Evolutionary conservation across 2,113 vertebrate species (phyloP).

Genomic region (Prietella phreatophila): DNA sequence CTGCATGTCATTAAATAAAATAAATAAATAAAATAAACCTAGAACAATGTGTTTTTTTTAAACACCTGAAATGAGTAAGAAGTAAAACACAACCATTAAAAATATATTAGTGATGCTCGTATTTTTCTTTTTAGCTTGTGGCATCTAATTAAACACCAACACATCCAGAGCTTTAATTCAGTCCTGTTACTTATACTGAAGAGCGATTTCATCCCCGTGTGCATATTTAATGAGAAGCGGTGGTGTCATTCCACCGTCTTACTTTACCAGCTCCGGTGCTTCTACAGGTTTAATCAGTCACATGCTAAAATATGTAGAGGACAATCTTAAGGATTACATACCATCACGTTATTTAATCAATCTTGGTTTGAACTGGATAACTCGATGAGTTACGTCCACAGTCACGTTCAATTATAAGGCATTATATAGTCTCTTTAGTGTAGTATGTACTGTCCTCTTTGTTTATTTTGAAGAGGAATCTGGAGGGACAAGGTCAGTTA

Average conservation of each 20-base stretch:
- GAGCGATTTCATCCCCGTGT: conserved; percentile 45
- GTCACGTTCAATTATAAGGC: too few species aligned
- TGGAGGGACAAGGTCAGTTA: background rate
- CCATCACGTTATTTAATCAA: background rate
- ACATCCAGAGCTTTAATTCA: conserved; percentile 35
- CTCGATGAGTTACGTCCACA: background rate
- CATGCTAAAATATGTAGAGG: background rate
- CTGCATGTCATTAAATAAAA: too few species aligned
- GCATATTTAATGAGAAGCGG: conserved; percentile 57
- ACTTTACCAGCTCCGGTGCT: conserved; percentile 35
- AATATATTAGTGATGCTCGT: background rate
- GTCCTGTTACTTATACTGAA: conserved; percentile 46
- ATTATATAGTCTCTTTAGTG: background rate
- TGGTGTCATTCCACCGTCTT: conserved; percentile 41
- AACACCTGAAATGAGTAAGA: background rate
- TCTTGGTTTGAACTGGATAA: background rate
- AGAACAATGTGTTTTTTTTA: background rate
- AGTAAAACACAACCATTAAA: background rate
- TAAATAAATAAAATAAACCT: background rate
- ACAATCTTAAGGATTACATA: conserved; percentile 2
- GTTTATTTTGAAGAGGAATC: background rate
- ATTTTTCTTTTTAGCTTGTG: background rate
- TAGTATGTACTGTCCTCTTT: background rate
- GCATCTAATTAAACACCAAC: background rate
- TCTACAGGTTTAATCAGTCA: conserved; percentile 16